A percentile compares a stretch with the other conserved stretches of the same genome.
Conservation (phyloP, 2,888 invertebrate species). For the Melikaiella ostensackeni region DNA sequence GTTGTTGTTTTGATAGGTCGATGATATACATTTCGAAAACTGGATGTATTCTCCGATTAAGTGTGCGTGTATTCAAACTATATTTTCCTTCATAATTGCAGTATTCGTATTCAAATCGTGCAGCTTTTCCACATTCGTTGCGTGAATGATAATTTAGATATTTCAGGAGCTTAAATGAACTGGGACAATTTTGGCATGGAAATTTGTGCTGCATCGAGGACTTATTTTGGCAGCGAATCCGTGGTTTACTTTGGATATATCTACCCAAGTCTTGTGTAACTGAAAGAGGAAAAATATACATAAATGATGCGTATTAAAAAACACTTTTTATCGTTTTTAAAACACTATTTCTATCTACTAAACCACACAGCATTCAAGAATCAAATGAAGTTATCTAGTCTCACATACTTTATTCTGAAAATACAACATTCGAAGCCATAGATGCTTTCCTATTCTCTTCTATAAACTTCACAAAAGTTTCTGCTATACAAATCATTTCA, state of each 20-base stretch:
- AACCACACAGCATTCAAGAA: too few relatives aligned
- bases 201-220: background rate
- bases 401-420: too few relatives aligned
- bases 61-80: conserved; percentile 70
- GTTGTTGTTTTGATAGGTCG: conserved; percentile 57
- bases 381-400: too few relatives aligned
- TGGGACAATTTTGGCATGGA: conserved; percentile 4
- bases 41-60: conserved; percentile 65
- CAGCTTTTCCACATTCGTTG: conserved; percentile 58
- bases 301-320: too few relatives aligned
- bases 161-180: conserved; percentile 9
- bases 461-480: too few relatives aligned
- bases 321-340: too few relatives aligned
- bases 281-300: background rate
- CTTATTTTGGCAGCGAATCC: background rate
- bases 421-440: too few relatives aligned
- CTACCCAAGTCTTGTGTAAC: background rate
- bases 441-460: too few relatives aligned
- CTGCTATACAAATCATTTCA: too few relatives aligned
- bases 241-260: background rate
- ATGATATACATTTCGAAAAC: conserved; percentile 63
- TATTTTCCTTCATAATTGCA: conserved; percentile 67
- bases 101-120: conserved; percentile 51
- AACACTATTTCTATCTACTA: too few relatives aligned
- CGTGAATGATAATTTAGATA: conserved; percentile 46